These are phyloP conservation scores for Anthopleura sola DNA, from an alignment of 64 coral and sea anemone species.

Conservation along the genomic window DNA sequence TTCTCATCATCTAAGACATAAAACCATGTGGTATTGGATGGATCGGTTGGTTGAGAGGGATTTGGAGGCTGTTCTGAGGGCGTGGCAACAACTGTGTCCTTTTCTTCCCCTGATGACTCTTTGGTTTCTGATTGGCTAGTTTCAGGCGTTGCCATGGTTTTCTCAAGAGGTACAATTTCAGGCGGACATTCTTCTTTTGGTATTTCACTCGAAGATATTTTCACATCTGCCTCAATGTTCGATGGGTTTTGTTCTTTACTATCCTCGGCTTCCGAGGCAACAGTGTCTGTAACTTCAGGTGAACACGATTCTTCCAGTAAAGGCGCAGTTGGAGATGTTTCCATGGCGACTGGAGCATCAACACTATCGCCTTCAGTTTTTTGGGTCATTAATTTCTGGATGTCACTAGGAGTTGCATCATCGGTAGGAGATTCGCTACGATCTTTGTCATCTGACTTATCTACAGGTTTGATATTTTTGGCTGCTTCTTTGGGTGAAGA, in stretches of 20 bases:
- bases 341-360: neutral
- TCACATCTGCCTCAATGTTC: neutral
- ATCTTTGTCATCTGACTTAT: neutral
- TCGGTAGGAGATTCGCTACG: neutral
- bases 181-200: neutral
- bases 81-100: neutral
- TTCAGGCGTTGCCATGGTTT: neutral
- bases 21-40: neutral
- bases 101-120: neutral
- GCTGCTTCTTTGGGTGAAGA: conserved; percentile 8
- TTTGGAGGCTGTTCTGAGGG: neutral
- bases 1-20: neutral
- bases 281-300: neutral
- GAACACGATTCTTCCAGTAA: neutral
- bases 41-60: neutral
- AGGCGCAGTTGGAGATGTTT: neutral
- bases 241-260: neutral
- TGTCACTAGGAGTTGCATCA: neutral
- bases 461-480: neutral
- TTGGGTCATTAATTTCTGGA: neutral
- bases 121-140: neutral
- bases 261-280: neutral
- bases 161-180: neutral
- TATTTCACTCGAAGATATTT: neutral
- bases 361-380: neutral